A percentile compares a stretch with the other conserved stretches of the same genome.
Evolutionary conservation across 2,797 vertebrate species (phyloP).

Genomic region (Anguilla anguilla): DNA sequence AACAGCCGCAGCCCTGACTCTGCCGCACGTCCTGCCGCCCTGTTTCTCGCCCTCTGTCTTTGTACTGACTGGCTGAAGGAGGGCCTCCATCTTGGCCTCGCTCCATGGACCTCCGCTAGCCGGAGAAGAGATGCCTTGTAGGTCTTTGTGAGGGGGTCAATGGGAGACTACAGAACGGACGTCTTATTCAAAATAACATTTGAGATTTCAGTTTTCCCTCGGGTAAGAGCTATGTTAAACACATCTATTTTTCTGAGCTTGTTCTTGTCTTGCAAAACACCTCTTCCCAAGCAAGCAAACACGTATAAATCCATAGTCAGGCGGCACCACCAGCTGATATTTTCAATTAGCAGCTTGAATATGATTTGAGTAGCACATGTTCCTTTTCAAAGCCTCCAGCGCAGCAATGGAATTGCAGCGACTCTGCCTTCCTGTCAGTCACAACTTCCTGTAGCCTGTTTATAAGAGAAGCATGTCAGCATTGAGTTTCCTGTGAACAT

Average conservation of each 20-base stretch:
- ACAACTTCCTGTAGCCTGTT: background rate
- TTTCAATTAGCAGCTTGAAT: conserved; percentile 27
- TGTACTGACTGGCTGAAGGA: conserved; percentile 10
- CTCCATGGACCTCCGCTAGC: background rate
- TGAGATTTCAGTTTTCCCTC: background rate
- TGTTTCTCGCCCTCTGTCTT: background rate
- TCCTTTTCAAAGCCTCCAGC: background rate
- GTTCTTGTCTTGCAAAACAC: background rate
- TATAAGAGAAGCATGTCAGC: background rate
- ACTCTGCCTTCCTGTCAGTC: background rate
- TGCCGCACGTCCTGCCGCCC: background rate
- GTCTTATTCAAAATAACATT: background rate
- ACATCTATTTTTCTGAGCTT: background rate
- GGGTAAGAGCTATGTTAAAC: background rate
- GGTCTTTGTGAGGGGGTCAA: background rate
- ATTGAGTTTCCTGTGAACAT: background rate
- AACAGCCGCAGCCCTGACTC: background rate
- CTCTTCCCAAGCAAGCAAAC: conserved; percentile 3
- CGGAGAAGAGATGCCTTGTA: background rate
- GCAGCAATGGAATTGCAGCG: conserved; percentile 6
- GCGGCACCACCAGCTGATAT: conserved; percentile 19
- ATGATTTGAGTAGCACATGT: conserved; percentile 16
- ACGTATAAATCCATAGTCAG: conserved; percentile 11
- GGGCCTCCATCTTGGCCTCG: background rate
- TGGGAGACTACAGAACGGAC: background rate